A percentile compares a stretch with the other conserved stretches of the same genome.
These are phyloP conservation scores for Hiodon tergisus DNA, from an alignment of 2,113 vertebrate genomes.

Conservation along the genomic window DNA sequence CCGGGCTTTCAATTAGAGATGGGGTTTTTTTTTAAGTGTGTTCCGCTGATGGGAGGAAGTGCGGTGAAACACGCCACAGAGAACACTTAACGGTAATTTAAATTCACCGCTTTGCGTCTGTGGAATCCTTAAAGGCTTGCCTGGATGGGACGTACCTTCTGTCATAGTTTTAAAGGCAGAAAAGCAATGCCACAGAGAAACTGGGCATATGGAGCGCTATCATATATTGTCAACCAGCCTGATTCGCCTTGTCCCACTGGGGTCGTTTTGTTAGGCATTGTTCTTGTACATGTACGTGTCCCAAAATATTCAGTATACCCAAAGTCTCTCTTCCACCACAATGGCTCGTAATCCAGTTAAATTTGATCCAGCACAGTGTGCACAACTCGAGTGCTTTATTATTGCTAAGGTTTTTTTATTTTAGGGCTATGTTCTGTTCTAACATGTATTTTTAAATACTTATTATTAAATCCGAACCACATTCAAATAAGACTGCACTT, in stretches of 20 bases:
- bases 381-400: not conserved
- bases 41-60: not conserved
- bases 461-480: not conserved
- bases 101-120: slow-evolving; percentile 42
- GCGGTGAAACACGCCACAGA: slow-evolving; percentile 24
- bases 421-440: not conserved
- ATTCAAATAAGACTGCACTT: no score
- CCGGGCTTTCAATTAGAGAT: slow-evolving; percentile 11
- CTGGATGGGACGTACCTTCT: slow-evolving; percentile 31
- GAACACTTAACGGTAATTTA: slow-evolving; percentile 25
- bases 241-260: slow-evolving; percentile 20
- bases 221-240: slow-evolving; percentile 24
- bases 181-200: slow-evolving; percentile 25
- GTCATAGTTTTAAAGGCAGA: slow-evolving; percentile 21
- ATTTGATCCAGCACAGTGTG: not conserved
- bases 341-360: not conserved
- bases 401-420: not conserved
- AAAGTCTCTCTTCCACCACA: slow-evolving; percentile 1
- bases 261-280: slow-evolving; percentile 18
- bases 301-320: slow-evolving; percentile 3
- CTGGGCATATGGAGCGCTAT: slow-evolving; percentile 47
- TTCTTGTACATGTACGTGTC: slow-evolving; percentile 10
- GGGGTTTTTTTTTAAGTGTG: not conserved
- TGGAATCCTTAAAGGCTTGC: slow-evolving; percentile 29
- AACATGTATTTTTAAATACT: not conserved